Conservation (phyloP, 2,797 vertebrate genomes). For the Poeciliopsis presidionis region DNA sequence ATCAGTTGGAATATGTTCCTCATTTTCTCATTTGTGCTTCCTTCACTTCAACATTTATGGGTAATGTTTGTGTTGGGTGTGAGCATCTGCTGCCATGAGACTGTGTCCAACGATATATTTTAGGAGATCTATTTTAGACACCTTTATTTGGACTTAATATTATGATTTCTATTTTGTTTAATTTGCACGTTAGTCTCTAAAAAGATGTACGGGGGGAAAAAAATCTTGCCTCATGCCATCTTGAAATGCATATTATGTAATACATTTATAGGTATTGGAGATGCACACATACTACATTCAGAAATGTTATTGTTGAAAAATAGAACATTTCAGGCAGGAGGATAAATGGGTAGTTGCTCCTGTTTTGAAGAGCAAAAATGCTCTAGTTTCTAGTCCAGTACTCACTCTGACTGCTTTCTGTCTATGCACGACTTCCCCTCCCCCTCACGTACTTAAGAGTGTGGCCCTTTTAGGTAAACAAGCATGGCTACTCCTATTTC, state of each 20-base stretch:
- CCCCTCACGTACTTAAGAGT: slow-evolving; percentile 66
- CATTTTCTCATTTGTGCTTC: background rate
- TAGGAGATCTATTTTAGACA: background rate
- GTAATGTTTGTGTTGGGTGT: background rate
- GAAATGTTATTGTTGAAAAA: slow-evolving; percentile 5
- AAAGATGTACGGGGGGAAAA: background rate
- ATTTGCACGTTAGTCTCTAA: background rate
- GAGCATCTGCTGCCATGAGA: background rate
- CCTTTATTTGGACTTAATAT: background rate
- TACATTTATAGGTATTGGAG: slow-evolving; percentile 25
- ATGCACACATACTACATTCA: slow-evolving; percentile 8
- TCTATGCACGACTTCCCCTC: slow-evolving; percentile 62
- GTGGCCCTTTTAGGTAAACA: slow-evolving; percentile 81
- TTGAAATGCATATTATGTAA: slow-evolving; percentile 25
- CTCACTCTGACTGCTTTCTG: slow-evolving; percentile 60
- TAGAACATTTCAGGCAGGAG: slow-evolving; percentile 16
- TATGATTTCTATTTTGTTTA: background rate
- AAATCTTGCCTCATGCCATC: background rate
- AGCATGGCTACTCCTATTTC: slow-evolving; percentile 76
- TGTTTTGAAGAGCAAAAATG: slow-evolving; percentile 26
- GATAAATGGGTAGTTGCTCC: slow-evolving; percentile 10
- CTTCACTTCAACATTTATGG: background rate
- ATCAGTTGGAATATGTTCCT: background rate
- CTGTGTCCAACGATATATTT: background rate
- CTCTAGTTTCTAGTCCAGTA: slow-evolving; percentile 48